Percentiles rank a stretch among this genome's conserved stretches.
Conservation (phyloP, 2,113 vertebrate genomes). For the Brachyhypopomus occidentalis region DNA sequence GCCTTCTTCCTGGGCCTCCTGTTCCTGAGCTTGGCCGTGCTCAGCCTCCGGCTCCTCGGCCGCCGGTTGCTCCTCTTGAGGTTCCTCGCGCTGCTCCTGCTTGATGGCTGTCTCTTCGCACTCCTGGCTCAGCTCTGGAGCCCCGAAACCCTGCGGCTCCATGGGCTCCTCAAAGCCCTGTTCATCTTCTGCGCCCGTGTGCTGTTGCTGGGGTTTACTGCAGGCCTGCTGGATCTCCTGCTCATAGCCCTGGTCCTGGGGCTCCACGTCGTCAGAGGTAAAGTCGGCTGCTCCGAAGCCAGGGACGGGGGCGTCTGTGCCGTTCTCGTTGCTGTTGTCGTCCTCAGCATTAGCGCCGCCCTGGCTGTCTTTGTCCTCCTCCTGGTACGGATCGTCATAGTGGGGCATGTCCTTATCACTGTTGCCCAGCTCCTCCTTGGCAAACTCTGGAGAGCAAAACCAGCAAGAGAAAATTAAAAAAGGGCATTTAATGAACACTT, state of each 20-base stretch:
- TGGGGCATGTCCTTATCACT: slow-evolving; percentile 16
- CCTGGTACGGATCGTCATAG: slow-evolving; percentile 24
- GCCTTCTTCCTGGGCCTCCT: slow-evolving; percentile 16
- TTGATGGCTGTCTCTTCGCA: slow-evolving; percentile 35
- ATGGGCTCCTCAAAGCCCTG: slow-evolving; percentile 1
- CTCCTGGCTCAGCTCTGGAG: slow-evolving; percentile 57
- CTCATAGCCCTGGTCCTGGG: neutral
- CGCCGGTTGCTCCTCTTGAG: slow-evolving; percentile 2
- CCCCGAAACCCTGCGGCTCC: slow-evolving; percentile 51
- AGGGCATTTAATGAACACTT: no score
- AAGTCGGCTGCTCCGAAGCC: slow-evolving; percentile 26
- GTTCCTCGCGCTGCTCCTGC: neutral
- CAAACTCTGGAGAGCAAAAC: slow-evolving; percentile 1
- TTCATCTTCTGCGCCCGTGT: slow-evolving; percentile 56
- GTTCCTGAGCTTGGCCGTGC: slow-evolving; percentile 2
- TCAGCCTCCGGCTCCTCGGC: slow-evolving; percentile 9
- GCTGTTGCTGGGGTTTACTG: slow-evolving; percentile 34
- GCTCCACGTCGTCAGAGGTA: slow-evolving; percentile 15
- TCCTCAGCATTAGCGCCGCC: slow-evolving; percentile 7
- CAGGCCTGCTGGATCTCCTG: slow-evolving; percentile 10
- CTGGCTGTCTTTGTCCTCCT: slow-evolving; percentile 2
- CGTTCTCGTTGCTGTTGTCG: slow-evolving; percentile 26
- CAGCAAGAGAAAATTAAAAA: neutral
- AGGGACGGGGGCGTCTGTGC: neutral
- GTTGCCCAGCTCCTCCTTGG: slow-evolving; percentile 11